phyloP scores from a whole-genome alignment of 2,113 vertebrate species.

The Cranoglanis bouderius region DNA sequence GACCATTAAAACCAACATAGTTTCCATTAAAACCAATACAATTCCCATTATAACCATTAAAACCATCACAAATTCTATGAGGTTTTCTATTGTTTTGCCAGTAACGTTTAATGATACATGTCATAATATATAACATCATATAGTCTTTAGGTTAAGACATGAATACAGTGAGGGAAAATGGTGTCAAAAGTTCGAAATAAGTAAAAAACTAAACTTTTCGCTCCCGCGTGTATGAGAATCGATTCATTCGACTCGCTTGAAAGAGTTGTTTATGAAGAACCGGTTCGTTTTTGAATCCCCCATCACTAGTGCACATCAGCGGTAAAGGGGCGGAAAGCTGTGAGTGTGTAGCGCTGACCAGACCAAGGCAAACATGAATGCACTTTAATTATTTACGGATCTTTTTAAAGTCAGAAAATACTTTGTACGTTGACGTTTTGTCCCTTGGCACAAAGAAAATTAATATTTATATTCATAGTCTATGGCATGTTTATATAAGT shows the following conservation, averaged over 20 bases:
- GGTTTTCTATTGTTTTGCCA: no score
- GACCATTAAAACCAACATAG: no score
- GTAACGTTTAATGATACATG: not conserved
- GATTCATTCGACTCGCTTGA: not conserved
- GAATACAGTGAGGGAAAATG: not conserved
- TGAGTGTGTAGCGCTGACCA: not conserved
- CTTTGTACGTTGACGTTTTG: slow-evolving; percentile 45
- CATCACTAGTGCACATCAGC: slow-evolving; percentile 25
- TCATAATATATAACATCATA: not conserved
- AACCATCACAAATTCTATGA: no score
- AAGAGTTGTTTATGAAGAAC: slow-evolving; percentile 21
- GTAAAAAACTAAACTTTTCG: not conserved
- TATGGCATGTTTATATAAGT: not conserved
- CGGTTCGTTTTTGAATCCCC: not conserved
- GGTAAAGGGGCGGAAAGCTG: slow-evolving; percentile 41
- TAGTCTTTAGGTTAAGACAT: not conserved
- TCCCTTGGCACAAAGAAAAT: slow-evolving; percentile 8
- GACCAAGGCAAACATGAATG: slow-evolving; percentile 38
- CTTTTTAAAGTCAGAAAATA: slow-evolving; percentile 30
- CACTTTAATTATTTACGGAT: slow-evolving; percentile 64
- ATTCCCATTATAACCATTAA: no score
- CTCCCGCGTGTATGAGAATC: not conserved
- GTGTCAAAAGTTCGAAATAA: not conserved
- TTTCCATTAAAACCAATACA: no score
- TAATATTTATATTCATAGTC: slow-evolving; percentile 1